phyloP scores from a whole-genome alignment of 1,140 invertebrate species.

The Drosophila lacteicornis region DNA sequence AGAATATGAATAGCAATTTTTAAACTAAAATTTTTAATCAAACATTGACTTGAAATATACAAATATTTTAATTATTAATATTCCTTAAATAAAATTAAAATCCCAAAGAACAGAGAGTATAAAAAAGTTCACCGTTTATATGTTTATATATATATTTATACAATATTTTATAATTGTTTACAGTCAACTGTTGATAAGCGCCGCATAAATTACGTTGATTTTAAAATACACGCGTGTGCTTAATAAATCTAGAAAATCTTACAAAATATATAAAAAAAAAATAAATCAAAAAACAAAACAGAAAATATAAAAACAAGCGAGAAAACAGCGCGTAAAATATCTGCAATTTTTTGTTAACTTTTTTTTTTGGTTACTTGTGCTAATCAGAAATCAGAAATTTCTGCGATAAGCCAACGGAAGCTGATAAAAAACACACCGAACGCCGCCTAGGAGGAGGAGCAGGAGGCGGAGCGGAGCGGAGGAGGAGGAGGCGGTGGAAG shows the following conservation, averaged over 20 bases:
- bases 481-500: background rate
- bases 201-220: slow-evolving; percentile 65
- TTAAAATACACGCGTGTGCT: slow-evolving; percentile 32
- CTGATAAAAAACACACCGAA: slow-evolving; percentile 34
- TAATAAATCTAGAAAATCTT: slow-evolving; percentile 34
- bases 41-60: too few relatives aligned
- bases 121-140: background rate
- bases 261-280: too few relatives aligned
- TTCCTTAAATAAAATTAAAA: background rate
- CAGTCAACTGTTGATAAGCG: slow-evolving; percentile 58
- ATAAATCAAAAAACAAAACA: background rate
- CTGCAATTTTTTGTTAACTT: slow-evolving; percentile 14
- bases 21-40: too few relatives aligned
- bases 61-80: background rate
- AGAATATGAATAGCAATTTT: too few relatives aligned
- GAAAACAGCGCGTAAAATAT: background rate
- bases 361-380: slow-evolving; percentile 31
- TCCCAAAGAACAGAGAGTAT: background rate
- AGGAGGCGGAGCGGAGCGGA: background rate
- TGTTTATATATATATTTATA: slow-evolving; percentile 1
- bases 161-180: slow-evolving; percentile 33
- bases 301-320: background rate
- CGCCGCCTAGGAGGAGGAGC: slow-evolving; percentile 12
- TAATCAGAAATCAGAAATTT: slow-evolving; percentile 33
- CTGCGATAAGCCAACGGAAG: slow-evolving; percentile 52